Evolutionary conservation across 2,797 vertebrate species (phyloP).

Genomic region (Spondyliosoma cantharus): DNA sequence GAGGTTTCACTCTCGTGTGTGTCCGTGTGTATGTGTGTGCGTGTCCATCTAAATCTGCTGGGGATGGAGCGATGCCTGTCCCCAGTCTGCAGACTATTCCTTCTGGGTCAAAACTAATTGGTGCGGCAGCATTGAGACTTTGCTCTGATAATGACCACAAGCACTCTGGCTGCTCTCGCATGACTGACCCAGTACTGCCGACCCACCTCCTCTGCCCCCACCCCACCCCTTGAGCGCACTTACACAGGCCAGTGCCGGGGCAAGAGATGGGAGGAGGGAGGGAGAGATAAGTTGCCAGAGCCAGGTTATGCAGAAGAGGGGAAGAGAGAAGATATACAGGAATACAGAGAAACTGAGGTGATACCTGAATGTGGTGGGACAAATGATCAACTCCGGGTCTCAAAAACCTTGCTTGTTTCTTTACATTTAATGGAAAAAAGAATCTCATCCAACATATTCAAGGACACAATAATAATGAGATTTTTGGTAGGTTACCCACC

Average conservation of each 20-base stretch:
- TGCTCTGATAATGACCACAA: slow-evolving; percentile 86
- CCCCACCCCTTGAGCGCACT: slow-evolving; percentile 49
- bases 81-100: slow-evolving; percentile 74
- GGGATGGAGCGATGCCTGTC: slow-evolving; percentile 70
- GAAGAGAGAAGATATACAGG: background rate
- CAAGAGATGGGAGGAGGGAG: slow-evolving; percentile 21
- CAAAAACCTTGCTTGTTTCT: background rate
- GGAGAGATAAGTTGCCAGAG: background rate
- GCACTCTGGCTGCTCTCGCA: slow-evolving; percentile 79
- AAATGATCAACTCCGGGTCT: background rate
- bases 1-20: slow-evolving; percentile 23
- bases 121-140: slow-evolving; percentile 78
- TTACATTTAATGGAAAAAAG: no score
- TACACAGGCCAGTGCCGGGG: slow-evolving; percentile 61
- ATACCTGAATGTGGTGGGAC: background rate
- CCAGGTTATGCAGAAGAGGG: slow-evolving; percentile 17
- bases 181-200: slow-evolving; percentile 71
- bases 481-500: no score
- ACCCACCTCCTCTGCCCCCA: slow-evolving; percentile 58
- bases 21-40: slow-evolving; percentile 30
- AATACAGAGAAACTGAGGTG: background rate
- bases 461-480: no score
- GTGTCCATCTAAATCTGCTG: slow-evolving; percentile 61
- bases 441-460: no score
- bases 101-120: slow-evolving; percentile 88